phyloP scores from a whole-genome alignment of 2,888 invertebrate species.

The Synanthedon vespiformis region DNA sequence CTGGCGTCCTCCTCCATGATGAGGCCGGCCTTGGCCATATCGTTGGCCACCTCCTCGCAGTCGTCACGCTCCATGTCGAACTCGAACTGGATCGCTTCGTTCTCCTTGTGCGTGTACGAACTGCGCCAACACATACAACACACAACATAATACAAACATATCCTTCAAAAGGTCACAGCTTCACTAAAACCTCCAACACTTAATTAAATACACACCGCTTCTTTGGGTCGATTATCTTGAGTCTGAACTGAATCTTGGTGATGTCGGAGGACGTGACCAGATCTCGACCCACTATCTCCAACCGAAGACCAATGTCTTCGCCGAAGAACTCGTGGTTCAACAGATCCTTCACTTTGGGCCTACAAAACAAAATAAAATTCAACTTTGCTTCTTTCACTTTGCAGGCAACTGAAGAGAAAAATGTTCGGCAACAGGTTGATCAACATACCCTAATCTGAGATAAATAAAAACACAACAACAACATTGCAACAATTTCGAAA shows the following conservation, averaged over 20 bases:
- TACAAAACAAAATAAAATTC: constrained; percentile 17
- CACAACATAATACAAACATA: too few relatives aligned
- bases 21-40: constrained; percentile 95
- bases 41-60: constrained; percentile 93
- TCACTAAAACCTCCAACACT: too few relatives aligned
- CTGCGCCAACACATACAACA: constrained; percentile 18
- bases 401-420: too few relatives aligned
- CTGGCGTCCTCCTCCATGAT: constrained; percentile 96
- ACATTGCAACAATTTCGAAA: too few relatives aligned
- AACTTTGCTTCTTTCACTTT: too few relatives aligned
- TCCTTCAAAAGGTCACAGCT: too few relatives aligned
- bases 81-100: constrained; percentile 99
- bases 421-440: too few relatives aligned
- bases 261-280: constrained; percentile 74
- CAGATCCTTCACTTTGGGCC: constrained; percentile 93
- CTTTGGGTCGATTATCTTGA: constrained; percentile 96
- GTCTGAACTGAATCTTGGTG: constrained; percentile 86
- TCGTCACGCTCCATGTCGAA: constrained; percentile 93
- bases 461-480: too few relatives aligned
- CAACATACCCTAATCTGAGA: too few relatives aligned
- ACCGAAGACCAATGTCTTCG: constrained; percentile 83
- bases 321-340: constrained; percentile 97
- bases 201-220: constrained; percentile 74
- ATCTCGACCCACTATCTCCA: constrained; percentile 75
- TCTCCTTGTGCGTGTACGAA: constrained; percentile 97